Evolutionary conservation across 2,888 invertebrate species (phyloP), one percentile per base, ranked within the genome.

Genomic region (Hoplodrina blanda): DNA sequence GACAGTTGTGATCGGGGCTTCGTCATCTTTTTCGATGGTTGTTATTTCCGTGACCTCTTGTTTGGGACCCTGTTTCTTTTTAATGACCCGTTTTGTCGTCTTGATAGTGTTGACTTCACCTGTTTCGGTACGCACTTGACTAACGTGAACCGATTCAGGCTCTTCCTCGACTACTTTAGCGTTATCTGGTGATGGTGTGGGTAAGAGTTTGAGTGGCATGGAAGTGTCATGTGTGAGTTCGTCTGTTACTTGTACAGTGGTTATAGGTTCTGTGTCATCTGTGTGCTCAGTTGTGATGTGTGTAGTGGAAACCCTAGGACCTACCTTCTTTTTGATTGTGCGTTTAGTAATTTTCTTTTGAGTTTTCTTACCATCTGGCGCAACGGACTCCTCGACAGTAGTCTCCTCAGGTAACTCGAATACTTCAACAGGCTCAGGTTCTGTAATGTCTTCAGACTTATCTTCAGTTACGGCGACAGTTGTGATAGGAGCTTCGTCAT

Each of bases 381-480:
- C 19, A 0, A 25, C 55, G 0, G 49, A 17, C 8, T 68, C 64
- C 0, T 68, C 49, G 0, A 64, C 8, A 4, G 46, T 25, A 0
- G 66, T 78, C 11, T 84, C 84, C 17, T 85, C 85, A 0, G 85
- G 85, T 0, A 84, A 33, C 57, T 84, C 85, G 0, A 85, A n/a
- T 0, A 81, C 72, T 55, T 85, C 82, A 0, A 76, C 33, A 0
- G 76, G 77, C 10, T 91, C n/a, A 49, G 33, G 0, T 73, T 50
- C 17, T 71, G 25, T 0, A 44, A 50, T 17, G 69, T 54, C 91
- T 82, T 80, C 91, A 78, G 41, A 90, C 87, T 79, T 85, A 78
- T 86, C 94, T 87, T 81, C 93, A 80, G 95, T 95, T 0, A 89
- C 81, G 0, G 75, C 84, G 0, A 87, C 82, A 0, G 83, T 87